phyloP scores from a whole-genome alignment of 2,888 invertebrate species.

The Apamea anceps region DNA sequence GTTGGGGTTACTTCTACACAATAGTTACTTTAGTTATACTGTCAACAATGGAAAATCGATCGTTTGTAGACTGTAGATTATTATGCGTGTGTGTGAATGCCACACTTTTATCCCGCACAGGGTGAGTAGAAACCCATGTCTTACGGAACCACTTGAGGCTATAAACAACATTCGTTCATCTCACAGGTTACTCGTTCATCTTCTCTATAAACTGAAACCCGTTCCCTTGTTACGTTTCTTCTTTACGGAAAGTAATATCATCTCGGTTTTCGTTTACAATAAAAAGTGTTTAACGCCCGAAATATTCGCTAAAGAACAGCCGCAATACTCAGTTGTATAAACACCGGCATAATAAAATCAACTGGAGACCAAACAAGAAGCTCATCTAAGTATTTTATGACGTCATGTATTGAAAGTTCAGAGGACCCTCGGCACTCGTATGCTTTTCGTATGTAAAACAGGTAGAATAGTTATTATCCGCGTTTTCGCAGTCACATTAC shows the following conservation, averaged over 20 bases:
- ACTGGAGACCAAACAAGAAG: conserved; percentile 52
- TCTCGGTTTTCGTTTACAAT: conserved; percentile 23
- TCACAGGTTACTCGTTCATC: conserved; percentile 44
- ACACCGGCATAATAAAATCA: conserved; percentile 47
- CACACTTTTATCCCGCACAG: conserved; percentile 28
- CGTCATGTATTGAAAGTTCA: conserved; percentile 56
- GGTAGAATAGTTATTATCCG: conserved; percentile 73
- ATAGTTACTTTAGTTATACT: conserved; percentile 41
- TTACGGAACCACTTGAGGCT: conserved; percentile 48
- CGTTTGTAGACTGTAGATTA: conserved; percentile 11
- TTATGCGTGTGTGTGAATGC: neutral
- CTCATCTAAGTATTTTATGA: conserved; percentile 55
- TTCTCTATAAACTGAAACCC: conserved; percentile 1
- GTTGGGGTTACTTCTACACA: conserved; percentile 61
- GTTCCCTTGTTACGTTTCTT: conserved; percentile 16
- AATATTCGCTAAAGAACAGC: conserved; percentile 19
- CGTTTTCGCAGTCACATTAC: conserved; percentile 76
- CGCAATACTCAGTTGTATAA: conserved; percentile 43
- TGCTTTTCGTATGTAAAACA: conserved; percentile 68
- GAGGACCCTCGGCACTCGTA: conserved; percentile 57
- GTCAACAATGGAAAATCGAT: conserved; percentile 31
- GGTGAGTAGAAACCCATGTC: conserved; percentile 54
- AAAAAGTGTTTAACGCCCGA: conserved; percentile 17
- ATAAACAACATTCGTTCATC: conserved; percentile 52
- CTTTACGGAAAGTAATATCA: conserved; percentile 39